These are phyloP conservation scores for Synergus gifuensis DNA, from an alignment of 2,888 invertebrate genomes.

Conservation along the genomic window DNA sequence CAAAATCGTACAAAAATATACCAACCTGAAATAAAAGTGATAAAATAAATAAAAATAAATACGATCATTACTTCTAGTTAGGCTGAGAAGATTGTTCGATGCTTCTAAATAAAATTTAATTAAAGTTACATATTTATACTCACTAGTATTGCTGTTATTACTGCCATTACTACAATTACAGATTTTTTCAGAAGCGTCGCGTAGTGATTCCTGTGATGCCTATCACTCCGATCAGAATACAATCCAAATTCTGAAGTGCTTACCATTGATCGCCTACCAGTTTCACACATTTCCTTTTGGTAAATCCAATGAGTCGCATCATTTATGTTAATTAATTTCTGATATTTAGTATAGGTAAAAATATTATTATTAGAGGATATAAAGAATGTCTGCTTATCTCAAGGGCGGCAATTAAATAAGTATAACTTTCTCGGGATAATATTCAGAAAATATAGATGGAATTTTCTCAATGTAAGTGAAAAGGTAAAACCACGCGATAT, in stretches of 20 bases:
- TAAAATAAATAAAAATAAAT: too few relatives aligned
- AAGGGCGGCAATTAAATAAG: not conserved
- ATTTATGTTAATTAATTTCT: not conserved
- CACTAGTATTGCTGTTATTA: conserved; percentile 73
- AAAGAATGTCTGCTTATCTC: not conserved
- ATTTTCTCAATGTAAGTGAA: not conserved
- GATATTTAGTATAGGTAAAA: not conserved
- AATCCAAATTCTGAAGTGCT: conserved; percentile 76
- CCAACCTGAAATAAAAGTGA: conserved; percentile 65
- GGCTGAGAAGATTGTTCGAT: too few relatives aligned
- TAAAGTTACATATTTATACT: conserved; percentile 57
- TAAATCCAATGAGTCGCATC: not conserved
- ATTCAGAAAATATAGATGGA: not conserved
- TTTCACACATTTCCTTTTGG: conserved; percentile 50
- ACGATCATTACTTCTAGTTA: not conserved
- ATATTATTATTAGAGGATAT: too few relatives aligned
- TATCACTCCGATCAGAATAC: conserved; percentile 73
- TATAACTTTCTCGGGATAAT: not conserved
- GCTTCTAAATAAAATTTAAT: not conserved
- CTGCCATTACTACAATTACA: conserved; percentile 74
- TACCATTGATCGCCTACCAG: conserved; percentile 70
- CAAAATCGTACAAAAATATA: conserved; percentile 74
- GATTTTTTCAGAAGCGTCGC: conserved; percentile 67
- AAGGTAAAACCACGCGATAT: not conserved
- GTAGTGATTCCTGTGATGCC: conserved; percentile 68